phyloP scores from a whole-genome alignment of 2,888 invertebrate genomes.

The Arctia plantaginis region DNA sequence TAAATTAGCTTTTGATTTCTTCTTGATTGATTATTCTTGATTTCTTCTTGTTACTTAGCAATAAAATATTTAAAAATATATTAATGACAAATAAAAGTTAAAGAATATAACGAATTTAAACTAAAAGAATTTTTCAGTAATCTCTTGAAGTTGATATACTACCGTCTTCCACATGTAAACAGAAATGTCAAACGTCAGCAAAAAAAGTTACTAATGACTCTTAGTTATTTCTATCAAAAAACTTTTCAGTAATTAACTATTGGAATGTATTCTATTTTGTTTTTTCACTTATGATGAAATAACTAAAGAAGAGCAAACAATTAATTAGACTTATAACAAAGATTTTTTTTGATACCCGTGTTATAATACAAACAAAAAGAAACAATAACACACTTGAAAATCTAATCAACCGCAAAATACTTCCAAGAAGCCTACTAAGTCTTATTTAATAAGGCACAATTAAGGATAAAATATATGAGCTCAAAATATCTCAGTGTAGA shows the following conservation, averaged over 20 bases:
- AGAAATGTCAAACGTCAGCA: background rate
- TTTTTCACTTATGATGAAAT: background rate
- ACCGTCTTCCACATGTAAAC: background rate
- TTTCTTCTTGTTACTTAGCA: too few species aligned
- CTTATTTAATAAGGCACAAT: slow-evolving; percentile 37
- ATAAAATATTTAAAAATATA: background rate
- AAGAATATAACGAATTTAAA: background rate
- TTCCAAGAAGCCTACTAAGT: slow-evolving; percentile 26
- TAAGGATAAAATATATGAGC: slow-evolving; percentile 24
- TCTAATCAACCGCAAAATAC: slow-evolving; percentile 1
- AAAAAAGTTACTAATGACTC: background rate
- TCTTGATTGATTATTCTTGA: too few species aligned
- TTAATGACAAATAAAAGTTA: background rate
- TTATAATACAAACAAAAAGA: background rate
- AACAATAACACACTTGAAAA: background rate
- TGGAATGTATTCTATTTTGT: background rate
- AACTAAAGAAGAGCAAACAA: background rate
- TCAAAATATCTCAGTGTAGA: slow-evolving; percentile 61
- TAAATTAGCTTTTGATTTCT: background rate
- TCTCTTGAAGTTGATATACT: background rate
- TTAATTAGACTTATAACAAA: too few species aligned
- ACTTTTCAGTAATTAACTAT: background rate
- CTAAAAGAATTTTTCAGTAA: too few species aligned
- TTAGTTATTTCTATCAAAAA: too few species aligned
- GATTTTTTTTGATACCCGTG: background rate